Base-by-base conservation (phyloP, 2,888 invertebrate species). In the Ethmia dodecea region DNA sequence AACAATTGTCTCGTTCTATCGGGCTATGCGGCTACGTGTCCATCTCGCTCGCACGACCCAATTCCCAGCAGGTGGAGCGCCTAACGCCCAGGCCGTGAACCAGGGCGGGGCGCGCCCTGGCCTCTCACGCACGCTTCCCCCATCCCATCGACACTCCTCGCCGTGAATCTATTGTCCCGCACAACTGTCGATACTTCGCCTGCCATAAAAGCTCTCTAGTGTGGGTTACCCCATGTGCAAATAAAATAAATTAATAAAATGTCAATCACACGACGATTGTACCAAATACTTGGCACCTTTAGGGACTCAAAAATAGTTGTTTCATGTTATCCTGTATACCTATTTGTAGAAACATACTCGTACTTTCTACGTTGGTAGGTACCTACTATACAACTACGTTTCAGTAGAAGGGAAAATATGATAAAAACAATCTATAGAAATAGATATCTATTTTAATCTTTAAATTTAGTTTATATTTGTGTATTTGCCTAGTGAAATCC, bases 101-200 rank as follows among this genome's bases (percentile, higher is more conserved):
- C 37, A 38, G 53, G 61, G 66, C 68, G 67, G 70, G 32, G 18
- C 31, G 24, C 24, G 15, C 31, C 40, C 55, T 64, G 50, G 42
- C 38, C 40, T 35, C 31, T 40, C 46, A 50, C 45, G 38, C 46
- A 38, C 49, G 39, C 50, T 43, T 41, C 63, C 55, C 55, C 60
- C 65, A 62, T 57, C 45, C 45, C 40, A 39, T 40, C 42, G 49
- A 49, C 58, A 59, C 58, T 65, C 63, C 64, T 57, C 55, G 55
- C 60, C 66, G 64, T 60, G 58, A 49, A 58, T 52, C 66, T 55
- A 69, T 71, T 67, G 67, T 66, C 56, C 42, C 11, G 12, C 51
- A 55, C 60, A 61, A 67, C 63, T 62, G 62, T 61, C 60, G 55
- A 56, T 57, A 33, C 30, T 33, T 24, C 31, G 34, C 32, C 38